Evolutionary conservation across 2,797 vertebrate genomes (phyloP).

Genomic region (Trichosurus vulpecula): DNA sequence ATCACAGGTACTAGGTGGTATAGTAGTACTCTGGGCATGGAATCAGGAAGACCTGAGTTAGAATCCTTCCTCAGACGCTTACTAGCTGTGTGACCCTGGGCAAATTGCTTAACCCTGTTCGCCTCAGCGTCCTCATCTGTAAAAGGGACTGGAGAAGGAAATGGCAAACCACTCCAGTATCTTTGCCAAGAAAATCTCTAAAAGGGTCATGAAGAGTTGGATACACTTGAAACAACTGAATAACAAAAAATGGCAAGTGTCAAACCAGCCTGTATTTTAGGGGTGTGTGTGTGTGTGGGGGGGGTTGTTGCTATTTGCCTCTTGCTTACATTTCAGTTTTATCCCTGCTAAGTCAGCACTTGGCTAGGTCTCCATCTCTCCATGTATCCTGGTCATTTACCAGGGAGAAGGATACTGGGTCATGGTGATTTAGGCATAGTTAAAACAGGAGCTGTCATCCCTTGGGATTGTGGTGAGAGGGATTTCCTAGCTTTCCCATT

Average conservation of each 20-base stretch:
- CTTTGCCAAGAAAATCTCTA: neutral
- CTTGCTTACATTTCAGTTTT: neutral
- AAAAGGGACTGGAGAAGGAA: neutral
- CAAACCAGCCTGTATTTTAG: neutral
- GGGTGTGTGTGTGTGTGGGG: neutral
- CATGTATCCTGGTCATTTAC: constrained; percentile 10
- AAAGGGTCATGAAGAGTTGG: neutral
- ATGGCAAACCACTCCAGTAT: neutral
- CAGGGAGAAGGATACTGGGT: constrained; percentile 42
- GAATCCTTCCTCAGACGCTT: neutral
- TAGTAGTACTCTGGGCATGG: no score
- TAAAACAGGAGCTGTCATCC: neutral
- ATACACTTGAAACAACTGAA: neutral
- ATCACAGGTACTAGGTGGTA: no score
- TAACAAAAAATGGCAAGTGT: neutral
- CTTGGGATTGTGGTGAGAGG: neutral
- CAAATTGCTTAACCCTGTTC: neutral
- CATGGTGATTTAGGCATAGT: neutral
- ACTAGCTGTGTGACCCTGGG: neutral
- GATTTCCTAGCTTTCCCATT: neutral
- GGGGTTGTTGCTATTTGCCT: neutral
- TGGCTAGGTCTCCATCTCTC: neutral
- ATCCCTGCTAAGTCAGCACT: constrained; percentile 18
- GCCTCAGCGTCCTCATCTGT: neutral
- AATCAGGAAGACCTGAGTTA: neutral